phyloP scores from a whole-genome alignment of 2,797 vertebrate genomes.

The Danio jaintianensis region DNA sequence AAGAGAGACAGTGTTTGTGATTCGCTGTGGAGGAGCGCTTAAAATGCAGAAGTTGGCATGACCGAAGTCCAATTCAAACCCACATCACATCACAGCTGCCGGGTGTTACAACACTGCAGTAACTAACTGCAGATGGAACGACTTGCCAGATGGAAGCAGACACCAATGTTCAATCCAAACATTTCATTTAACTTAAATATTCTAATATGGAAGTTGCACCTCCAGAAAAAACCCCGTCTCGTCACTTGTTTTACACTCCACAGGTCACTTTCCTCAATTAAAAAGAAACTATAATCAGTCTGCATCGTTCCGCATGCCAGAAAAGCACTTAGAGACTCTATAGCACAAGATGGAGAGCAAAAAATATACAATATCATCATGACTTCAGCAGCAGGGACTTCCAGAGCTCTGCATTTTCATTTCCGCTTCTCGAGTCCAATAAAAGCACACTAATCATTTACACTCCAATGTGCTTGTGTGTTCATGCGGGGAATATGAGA shows the following conservation, averaged over 20 bases:
- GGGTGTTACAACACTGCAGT: slow-evolving; percentile 47
- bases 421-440: slow-evolving; percentile 24
- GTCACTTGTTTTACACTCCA: not conserved
- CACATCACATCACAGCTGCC: slow-evolving; percentile 26
- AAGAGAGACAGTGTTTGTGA: not conserved
- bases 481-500: slow-evolving; percentile 18
- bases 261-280: not conserved
- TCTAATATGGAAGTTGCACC: slow-evolving; percentile 19
- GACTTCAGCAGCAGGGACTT: slow-evolving; percentile 1
- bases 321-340: not conserved
- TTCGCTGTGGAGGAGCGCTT: slow-evolving; percentile 11
- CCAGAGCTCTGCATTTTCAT: slow-evolving; percentile 26
- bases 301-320: slow-evolving; percentile 5
- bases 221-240: not conserved
- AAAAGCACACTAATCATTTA: not conserved
- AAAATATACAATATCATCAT: not conserved
- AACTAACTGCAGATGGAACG: slow-evolving; percentile 40
- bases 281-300: slow-evolving; percentile 8
- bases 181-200: slow-evolving; percentile 44
- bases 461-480: slow-evolving; percentile 15
- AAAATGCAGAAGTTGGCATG: slow-evolving; percentile 30
- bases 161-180: slow-evolving; percentile 35
- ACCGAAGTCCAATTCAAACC: slow-evolving; percentile 49
- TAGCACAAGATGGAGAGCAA: not conserved
- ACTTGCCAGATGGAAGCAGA: slow-evolving; percentile 46